phyloP scores from a whole-genome alignment of 2,888 invertebrate species.

The Xestia ashworthii region DNA sequence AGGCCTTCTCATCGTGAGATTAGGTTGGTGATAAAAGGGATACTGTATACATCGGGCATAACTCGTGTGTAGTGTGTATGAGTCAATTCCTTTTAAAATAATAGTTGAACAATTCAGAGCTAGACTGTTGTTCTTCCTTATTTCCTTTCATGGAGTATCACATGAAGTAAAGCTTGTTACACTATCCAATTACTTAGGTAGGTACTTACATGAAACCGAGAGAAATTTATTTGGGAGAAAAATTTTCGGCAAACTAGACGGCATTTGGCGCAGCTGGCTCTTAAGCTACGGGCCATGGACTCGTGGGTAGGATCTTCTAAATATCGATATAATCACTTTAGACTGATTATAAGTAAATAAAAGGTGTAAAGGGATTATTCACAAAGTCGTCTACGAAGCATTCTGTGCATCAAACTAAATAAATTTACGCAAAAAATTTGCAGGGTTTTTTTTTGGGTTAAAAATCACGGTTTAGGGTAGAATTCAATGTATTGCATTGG shows the following conservation, averaged over 20 bases:
- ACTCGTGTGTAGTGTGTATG: background rate
- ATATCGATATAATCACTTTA: conserved; percentile 8
- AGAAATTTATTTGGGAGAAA: conserved; percentile 5
- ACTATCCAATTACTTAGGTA: conserved; percentile 46
- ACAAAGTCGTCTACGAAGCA: background rate
- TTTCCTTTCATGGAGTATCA: conserved; percentile 1
- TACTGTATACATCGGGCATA: no score
- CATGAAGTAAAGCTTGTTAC: conserved; percentile 1
- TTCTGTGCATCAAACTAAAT: background rate
- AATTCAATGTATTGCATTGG: background rate
- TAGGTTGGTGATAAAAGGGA: no score
- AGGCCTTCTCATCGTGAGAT: no score
- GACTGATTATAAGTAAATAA: background rate
- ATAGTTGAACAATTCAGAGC: background rate
- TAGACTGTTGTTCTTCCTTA: conserved; percentile 12
- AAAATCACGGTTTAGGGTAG: background rate
- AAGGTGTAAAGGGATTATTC: background rate
- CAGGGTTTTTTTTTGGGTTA: no score
- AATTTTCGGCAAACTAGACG: conserved; percentile 9
- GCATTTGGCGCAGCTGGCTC: conserved; percentile 34
- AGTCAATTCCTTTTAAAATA: background rate
- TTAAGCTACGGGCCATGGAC: background rate
- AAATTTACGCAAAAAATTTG: background rate
- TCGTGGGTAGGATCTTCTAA: background rate
- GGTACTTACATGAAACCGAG: background rate